Evolutionary conservation across 2,888 invertebrate genomes (phyloP).

Genomic region (Tholera decimalis): DNA sequence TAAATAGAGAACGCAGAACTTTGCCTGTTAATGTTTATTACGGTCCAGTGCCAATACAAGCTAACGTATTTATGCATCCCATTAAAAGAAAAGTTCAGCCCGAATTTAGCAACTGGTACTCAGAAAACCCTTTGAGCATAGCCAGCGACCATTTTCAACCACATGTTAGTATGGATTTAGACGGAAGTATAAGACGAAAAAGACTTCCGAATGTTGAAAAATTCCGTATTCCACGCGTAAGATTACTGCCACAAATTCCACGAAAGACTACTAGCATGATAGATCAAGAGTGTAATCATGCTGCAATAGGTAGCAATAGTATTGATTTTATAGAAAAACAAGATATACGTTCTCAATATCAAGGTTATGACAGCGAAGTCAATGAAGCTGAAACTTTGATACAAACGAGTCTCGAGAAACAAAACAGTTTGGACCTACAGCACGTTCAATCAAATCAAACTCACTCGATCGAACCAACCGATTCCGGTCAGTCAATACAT

Average conservation of each 20-base stretch:
- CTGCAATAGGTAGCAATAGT: constrained; percentile 12
- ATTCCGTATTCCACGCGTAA: constrained; percentile 56
- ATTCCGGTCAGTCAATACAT: constrained; percentile 44
- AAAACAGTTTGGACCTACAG: constrained; percentile 70
- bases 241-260: constrained; percentile 71
- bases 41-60: constrained; percentile 47
- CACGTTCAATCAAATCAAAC: constrained; percentile 44
- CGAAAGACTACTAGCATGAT: constrained; percentile 24
- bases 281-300: constrained; percentile 11
- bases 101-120: constrained; percentile 30
- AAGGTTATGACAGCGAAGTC: constrained; percentile 90
- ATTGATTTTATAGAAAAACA: constrained; percentile 56
- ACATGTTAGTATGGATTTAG: constrained; percentile 34
- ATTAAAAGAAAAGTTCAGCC: constrained; percentile 46
- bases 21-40: constrained; percentile 64
- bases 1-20: constrained; percentile 60
- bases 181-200: constrained; percentile 56
- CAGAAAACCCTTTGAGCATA: constrained; percentile 34
- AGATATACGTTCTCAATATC: constrained; percentile 77
- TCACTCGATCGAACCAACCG: constrained; percentile 43
- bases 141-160: constrained; percentile 58
- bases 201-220: constrained; percentile 71
- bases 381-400: constrained; percentile 90
- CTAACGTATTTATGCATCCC: constrained; percentile 43
- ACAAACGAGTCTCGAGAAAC: constrained; percentile 84